A percentile compares a stretch with the other conserved stretches of the same genome.
These are phyloP conservation scores for Hetaerina titia DNA, from an alignment of 2,888 invertebrate genomes.

Conservation along the genomic window DNA sequence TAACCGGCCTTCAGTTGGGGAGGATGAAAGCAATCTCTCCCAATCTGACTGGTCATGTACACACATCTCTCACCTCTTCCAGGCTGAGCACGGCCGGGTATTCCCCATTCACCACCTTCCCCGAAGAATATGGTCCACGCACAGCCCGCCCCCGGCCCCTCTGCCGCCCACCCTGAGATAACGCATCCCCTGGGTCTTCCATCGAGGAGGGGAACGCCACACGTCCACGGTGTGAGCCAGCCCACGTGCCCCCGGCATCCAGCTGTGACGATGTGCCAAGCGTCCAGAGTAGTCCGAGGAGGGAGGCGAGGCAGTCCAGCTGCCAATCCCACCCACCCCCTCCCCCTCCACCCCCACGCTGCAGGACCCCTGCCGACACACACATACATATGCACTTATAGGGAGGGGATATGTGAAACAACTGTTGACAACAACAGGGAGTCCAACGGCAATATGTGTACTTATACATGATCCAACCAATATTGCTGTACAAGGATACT, in stretches of 20 bases:
- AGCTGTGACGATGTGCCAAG: constrained; percentile 81
- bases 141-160: constrained; percentile 63
- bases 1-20: too few relatives aligned
- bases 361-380: constrained; percentile 81
- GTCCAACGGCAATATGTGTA: too few relatives aligned
- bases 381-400: constrained; percentile 24
- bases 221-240: not conserved
- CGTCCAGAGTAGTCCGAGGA: constrained; percentile 91
- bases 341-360: constrained; percentile 82
- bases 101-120: constrained; percentile 21
- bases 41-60: too few relatives aligned
- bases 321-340: constrained; percentile 88
- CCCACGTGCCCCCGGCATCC: not conserved
- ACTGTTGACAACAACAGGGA: too few relatives aligned
- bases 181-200: not conserved
- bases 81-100: constrained; percentile 85
- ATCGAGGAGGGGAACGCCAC: not conserved
- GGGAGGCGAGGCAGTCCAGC: constrained; percentile 93
- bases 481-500: too few relatives aligned
- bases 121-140: not conserved
- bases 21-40: too few relatives aligned
- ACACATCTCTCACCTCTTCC: constrained; percentile 80
- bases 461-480: too few relatives aligned
- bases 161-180: constrained; percentile 31
- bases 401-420: not conserved